Evolutionary conservation across 2,113 vertebrate species (phyloP).

Genomic region (Tychaedon coryphoeus): DNA sequence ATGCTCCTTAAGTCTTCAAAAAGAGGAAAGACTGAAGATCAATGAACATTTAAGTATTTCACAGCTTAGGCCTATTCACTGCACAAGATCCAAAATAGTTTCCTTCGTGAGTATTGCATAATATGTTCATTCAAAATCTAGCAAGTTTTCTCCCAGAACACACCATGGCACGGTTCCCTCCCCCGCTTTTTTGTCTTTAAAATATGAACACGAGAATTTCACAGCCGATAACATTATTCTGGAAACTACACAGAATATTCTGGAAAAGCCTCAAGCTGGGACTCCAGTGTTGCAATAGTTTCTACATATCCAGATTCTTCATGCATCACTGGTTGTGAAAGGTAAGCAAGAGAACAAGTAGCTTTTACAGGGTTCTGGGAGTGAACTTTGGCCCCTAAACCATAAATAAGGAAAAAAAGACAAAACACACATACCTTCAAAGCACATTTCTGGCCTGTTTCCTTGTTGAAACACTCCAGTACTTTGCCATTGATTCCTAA

Average conservation of each 20-base stretch:
- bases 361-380: background rate
- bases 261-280: background rate
- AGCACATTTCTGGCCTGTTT: conserved; percentile 91
- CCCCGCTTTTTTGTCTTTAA: background rate
- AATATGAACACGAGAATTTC: background rate
- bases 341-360: background rate
- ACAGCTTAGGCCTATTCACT: background rate
- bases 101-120: background rate
- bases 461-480: conserved; percentile 88
- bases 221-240: background rate
- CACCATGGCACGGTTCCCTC: background rate
- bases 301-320: background rate
- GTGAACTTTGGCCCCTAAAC: background rate
- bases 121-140: background rate
- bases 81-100: background rate
- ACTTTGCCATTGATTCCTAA: conserved; percentile 98
- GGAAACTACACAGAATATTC: background rate
- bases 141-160: background rate
- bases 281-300: background rate
- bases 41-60: background rate
- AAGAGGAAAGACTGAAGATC: background rate
- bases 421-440: conserved; percentile 84
- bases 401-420: background rate
- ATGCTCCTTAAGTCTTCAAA: background rate
- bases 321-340: background rate